Base-by-base conservation (phyloP, 2,113 vertebrate species). In the Megaceryle torquata region DNA sequence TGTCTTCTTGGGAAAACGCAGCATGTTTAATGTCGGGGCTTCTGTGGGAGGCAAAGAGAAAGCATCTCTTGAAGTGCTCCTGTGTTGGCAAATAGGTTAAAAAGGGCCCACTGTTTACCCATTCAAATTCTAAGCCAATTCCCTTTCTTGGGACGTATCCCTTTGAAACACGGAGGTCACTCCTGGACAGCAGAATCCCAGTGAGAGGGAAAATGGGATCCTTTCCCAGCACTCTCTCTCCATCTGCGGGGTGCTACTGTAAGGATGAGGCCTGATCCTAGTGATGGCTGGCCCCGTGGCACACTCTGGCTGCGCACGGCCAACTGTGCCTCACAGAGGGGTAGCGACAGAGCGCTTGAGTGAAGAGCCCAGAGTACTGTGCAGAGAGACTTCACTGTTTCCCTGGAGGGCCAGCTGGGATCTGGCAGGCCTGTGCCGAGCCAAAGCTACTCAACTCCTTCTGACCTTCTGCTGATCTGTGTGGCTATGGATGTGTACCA, bases 281-380 rank as follows among this genome's bases (percentile, higher is more conserved):
- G 22, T 48, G 63, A 6, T 0, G 1, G 35, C 22, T 37, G 37
- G 7, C 22, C 1, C 8, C 15, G n/a, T 37, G 41, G 29, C 0
- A 2, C 4, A 2, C 9, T 51, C 13, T 14, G 24, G 48, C 37
- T 63, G 46, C 1, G 2, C 7, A 1, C 54, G 33, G 43, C 48
- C 44, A 37, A 31, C 60, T 41, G 39, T 25, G 60, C 17, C 2
- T 82, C 37, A 6, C 0, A 51, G 3, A 21, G 37, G 22, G 46
- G 3, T 6, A 1, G 29, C 19, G 54, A 69, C 43, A 44, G 21
- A 78, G 41, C 1, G 1, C 19, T 19, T 4, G 39, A 15, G 26
- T 5, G 29, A 33, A 67, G 53, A 82, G 53, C 33, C 31, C n/a
- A 25, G 28, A 46, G 50, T 35, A 29, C 37, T 0, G 0, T 50